These are phyloP conservation scores for Chionoecetes opilio DNA, from an alignment of 1,140 invertebrate genomes.

Conservation along the genomic window DNA sequence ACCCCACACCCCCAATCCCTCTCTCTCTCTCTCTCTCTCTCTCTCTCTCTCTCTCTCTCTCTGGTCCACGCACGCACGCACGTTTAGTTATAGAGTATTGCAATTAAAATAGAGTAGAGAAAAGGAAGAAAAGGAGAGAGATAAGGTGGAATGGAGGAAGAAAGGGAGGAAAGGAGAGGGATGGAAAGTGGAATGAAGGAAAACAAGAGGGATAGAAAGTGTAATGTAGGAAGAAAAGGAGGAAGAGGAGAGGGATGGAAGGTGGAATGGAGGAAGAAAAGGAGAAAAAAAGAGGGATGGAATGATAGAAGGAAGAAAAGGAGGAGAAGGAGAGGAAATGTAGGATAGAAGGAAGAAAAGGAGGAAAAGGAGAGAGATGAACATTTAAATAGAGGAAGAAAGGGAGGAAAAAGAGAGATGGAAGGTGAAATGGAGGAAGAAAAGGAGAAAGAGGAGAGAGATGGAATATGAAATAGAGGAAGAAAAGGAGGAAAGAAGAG, in stretches of 20 bases:
- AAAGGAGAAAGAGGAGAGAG: neutral
- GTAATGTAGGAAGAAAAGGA: no score
- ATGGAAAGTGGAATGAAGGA: no score
- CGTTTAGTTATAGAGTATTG: neutral
- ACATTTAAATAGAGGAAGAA: neutral
- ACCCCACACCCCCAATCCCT: neutral
- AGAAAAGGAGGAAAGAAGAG: neutral
- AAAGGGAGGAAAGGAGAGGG: neutral
- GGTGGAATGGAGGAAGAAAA: no score
- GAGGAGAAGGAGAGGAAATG: neutral
- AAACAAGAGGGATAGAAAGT: no score
- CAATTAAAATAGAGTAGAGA: neutral
- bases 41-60: constrained; percentile 56
- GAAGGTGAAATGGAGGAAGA: neutral
- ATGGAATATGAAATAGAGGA: neutral
- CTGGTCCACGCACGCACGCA: neutral
- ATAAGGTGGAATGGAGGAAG: neutral
- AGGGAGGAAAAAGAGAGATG: no score
- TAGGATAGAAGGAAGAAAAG: neutral
- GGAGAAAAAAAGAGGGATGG: neutral
- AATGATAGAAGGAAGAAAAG: neutral
- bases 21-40: constrained; percentile 56
- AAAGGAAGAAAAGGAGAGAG: neutral
- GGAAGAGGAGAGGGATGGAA: no score
- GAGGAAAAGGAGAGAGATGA: neutral